Evolutionary conservation across 2,797 vertebrate genomes (phyloP).

Genomic region (Yasuhikotakia modesta): DNA sequence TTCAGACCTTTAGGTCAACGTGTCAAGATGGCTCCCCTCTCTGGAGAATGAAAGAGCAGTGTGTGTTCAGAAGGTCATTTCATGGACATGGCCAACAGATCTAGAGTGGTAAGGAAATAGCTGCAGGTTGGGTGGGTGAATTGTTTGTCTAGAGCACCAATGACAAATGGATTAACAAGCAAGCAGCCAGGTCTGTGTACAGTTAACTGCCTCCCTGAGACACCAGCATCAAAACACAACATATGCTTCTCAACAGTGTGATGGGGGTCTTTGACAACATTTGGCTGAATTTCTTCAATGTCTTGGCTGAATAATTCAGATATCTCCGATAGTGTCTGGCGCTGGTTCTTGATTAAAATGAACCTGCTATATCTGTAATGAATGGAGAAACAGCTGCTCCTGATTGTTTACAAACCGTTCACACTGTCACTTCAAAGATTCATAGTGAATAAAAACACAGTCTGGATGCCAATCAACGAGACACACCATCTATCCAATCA

Average conservation of each 20-base stretch:
- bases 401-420: constrained; percentile 1
- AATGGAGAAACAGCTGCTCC: constrained; percentile 10
- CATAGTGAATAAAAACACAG: constrained; percentile 3
- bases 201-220: not conserved
- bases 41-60: constrained; percentile 42
- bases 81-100: constrained; percentile 30
- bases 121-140: not conserved
- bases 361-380: not conserved
- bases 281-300: not conserved
- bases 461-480: constrained; percentile 18
- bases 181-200: not conserved
- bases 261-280: too few species aligned
- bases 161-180: not conserved
- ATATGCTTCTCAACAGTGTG: not conserved
- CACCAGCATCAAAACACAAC: not conserved
- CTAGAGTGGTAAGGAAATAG: not conserved
- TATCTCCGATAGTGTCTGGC: not conserved
- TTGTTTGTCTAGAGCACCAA: not conserved
- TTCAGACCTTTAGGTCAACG: constrained; percentile 5
- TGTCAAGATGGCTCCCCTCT: constrained; percentile 7
- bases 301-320: not conserved
- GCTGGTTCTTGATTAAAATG: not conserved
- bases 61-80: constrained; percentile 18
- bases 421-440: not conserved
- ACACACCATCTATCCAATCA: not conserved